phyloP scores from a whole-genome alignment of 1,140 invertebrate species.

The Magallana ariakensis region DNA sequence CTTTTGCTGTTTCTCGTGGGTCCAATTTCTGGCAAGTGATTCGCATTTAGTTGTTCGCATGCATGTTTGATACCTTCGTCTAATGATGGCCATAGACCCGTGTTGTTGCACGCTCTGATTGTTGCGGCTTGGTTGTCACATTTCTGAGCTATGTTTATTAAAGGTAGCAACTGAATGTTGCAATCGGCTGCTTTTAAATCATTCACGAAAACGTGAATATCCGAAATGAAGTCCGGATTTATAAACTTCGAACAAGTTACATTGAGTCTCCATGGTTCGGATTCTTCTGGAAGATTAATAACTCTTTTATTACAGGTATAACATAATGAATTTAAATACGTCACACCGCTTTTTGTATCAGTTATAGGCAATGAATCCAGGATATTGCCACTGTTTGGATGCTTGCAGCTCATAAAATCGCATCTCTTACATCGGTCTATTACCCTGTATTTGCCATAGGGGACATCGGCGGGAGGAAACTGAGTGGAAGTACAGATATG shows the following conservation, averaged over 20 bases:
- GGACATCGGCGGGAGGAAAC: not conserved
- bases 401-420: not conserved
- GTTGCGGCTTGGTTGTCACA: not conserved
- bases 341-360: not conserved
- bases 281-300: not conserved
- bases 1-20: not conserved
- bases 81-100: not conserved
- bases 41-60: conserved; percentile 17
- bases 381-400: not conserved
- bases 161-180: not conserved
- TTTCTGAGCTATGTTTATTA: not conserved
- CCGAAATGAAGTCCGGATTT: not conserved
- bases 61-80: not conserved
- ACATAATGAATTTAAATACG: not conserved
- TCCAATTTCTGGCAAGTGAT: not conserved
- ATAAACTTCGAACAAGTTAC: not conserved
- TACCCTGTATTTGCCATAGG: not conserved
- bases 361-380: not conserved
- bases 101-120: not conserved
- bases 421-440: not conserved
- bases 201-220: not conserved
- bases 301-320: not conserved
- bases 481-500: not conserved
- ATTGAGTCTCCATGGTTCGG: not conserved
- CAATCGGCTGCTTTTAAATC: not conserved